phyloP scores from a whole-genome alignment of 2,888 invertebrate genomes.

The Synergus japonicus region DNA sequence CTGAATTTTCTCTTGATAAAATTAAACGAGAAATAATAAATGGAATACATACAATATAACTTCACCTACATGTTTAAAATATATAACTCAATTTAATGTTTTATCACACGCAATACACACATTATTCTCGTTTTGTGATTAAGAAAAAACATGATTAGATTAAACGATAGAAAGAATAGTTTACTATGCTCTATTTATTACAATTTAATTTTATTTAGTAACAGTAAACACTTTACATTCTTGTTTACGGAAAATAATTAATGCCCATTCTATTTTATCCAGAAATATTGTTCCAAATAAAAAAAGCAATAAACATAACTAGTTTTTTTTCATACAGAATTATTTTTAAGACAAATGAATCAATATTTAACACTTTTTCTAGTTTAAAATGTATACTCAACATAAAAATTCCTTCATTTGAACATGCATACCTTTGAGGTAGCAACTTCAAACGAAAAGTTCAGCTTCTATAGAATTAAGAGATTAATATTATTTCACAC shows the following conservation, averaged over 20 bases:
- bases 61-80: constrained; percentile 5
- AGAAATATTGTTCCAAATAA: too few relatives aligned
- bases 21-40: not conserved
- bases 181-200: not conserved
- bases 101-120: constrained; percentile 21
- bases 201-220: not conserved
- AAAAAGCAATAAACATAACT: too few relatives aligned
- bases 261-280: not conserved
- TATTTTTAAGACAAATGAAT: too few relatives aligned
- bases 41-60: not conserved
- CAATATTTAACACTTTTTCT: too few relatives aligned
- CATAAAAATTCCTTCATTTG: not conserved
- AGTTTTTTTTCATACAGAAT: too few relatives aligned
- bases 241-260: not conserved
- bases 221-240: not conserved
- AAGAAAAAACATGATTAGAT: constrained; percentile 6
- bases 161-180: constrained; percentile 1
- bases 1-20: constrained; percentile 37
- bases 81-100: not conserved
- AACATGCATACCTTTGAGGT: not conserved
- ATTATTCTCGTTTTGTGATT: constrained; percentile 22
- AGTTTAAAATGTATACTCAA: too few relatives aligned
- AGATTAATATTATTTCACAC: constrained; percentile 4
- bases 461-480: not conserved
- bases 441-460: constrained; percentile 12